Percentiles rank a stretch among this genome's conserved stretches.
Evolutionary conservation across 2,888 invertebrate genomes (phyloP).

Genomic region (Agrochola lota): DNA sequence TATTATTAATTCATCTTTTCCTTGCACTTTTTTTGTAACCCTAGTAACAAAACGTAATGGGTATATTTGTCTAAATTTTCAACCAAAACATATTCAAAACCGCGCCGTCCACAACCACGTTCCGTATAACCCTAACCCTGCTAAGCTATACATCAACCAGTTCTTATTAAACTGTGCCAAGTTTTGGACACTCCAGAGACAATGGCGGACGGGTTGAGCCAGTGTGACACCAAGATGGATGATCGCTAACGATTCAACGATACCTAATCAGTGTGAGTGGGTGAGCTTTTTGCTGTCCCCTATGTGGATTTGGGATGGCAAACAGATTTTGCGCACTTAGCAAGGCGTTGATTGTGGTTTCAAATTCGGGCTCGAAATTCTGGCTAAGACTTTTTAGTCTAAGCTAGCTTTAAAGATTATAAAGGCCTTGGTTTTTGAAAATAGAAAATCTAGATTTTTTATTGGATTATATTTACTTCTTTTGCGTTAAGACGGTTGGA

Average conservation of each 20-base stretch:
- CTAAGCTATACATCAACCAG: conserved; percentile 62
- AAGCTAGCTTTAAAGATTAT: conserved; percentile 14
- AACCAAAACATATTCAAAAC: not conserved
- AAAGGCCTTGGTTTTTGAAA: not conserved
- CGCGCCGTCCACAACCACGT: not conserved
- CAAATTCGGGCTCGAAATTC: conserved; percentile 12
- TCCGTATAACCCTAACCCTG: conserved; percentile 20
- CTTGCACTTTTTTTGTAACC: no score
- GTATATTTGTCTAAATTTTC: no score
- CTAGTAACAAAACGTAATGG: no score
- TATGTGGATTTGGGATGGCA: conserved; percentile 57
- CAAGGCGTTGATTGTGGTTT: conserved; percentile 33
- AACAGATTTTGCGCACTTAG: conserved; percentile 39
- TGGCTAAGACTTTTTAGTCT: conserved; percentile 2
- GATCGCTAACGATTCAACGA: conserved; percentile 72
- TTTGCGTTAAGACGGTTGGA: not conserved
- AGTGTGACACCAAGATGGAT: conserved; percentile 77
- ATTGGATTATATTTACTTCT: conserved; percentile 1
- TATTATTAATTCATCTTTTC: no score
- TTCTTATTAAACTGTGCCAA: conserved; percentile 63
- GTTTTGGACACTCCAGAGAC: conserved; percentile 70
- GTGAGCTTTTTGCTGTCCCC: conserved; percentile 62
- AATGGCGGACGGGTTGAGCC: conserved; percentile 72
- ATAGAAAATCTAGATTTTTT: not conserved
- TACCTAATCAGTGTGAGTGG: conserved; percentile 74